Percentiles rank a stretch among this genome's conserved stretches.
These are phyloP conservation scores for Odontocerum albicorne DNA, from an alignment of 2,888 invertebrate genomes.

Conservation along the genomic window DNA sequence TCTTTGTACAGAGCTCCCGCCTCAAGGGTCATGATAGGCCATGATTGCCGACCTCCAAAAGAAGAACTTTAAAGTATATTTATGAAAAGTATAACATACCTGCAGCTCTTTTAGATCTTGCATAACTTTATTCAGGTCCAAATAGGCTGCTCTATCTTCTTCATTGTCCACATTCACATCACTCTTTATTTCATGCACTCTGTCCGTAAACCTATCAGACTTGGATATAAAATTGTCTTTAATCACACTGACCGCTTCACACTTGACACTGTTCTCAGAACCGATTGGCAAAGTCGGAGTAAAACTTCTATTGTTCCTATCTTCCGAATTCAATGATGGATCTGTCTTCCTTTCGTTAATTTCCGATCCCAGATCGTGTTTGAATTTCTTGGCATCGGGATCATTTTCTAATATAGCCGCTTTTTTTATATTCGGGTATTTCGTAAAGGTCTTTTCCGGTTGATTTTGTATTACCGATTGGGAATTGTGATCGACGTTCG, in stretches of 20 bases:
- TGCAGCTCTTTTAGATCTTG: slow-evolving; percentile 33
- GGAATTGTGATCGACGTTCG: background rate
- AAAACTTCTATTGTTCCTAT: slow-evolving; percentile 8
- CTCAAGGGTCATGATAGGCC: too few relatives aligned
- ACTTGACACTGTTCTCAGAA: slow-evolving; percentile 11
- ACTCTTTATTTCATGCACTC: slow-evolving; percentile 3
- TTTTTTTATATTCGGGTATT: slow-evolving; percentile 16
- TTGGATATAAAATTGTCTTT: slow-evolving; percentile 32
- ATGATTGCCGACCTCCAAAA: too few relatives aligned
- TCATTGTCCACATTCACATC: slow-evolving; percentile 13
- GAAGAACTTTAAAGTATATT: too few relatives aligned
- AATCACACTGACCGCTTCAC: slow-evolving; percentile 32
- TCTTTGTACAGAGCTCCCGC: too few relatives aligned
- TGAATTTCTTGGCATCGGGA: slow-evolving; percentile 26
- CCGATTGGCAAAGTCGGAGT: background rate
- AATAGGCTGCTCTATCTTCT: slow-evolving; percentile 17
- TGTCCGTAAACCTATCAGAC: slow-evolving; percentile 29
- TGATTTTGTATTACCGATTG: slow-evolving; percentile 13
- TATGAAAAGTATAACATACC: slow-evolving; percentile 25
- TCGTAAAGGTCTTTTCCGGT: slow-evolving; percentile 4
- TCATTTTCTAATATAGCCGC: slow-evolving; percentile 4
- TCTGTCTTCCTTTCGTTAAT: slow-evolving; percentile 5
- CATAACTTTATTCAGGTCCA: slow-evolving; percentile 34
- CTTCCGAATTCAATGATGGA: slow-evolving; percentile 5
- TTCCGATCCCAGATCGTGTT: slow-evolving; percentile 14